Conservation (phyloP, 2,888 invertebrate genomes). For the Lymantria monacha region DNA sequence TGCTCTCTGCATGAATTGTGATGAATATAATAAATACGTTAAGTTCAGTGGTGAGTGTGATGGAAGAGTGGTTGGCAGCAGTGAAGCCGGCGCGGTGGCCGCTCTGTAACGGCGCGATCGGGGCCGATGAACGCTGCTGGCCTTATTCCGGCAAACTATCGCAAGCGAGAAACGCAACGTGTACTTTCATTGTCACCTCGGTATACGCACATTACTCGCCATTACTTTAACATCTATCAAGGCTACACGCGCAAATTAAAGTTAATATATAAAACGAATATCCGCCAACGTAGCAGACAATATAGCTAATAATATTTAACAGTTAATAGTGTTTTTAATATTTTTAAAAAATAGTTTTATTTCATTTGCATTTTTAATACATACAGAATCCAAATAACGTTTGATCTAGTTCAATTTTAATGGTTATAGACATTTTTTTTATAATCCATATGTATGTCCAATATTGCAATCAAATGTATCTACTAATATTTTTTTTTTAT, state of each 20-base stretch:
- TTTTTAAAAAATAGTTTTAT: too few relatives aligned
- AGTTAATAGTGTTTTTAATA: too few relatives aligned
- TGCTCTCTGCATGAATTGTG: too few relatives aligned
- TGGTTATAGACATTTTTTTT: too few relatives aligned
- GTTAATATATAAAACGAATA: too few relatives aligned
- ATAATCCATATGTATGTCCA: too few relatives aligned
- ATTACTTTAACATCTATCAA: constrained; percentile 22
- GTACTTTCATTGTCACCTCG: constrained; percentile 79
- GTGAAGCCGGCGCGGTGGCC: constrained; percentile 36
- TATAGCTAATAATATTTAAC: too few relatives aligned
- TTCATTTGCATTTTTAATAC: too few relatives aligned
- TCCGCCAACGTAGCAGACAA: constrained; percentile 2
- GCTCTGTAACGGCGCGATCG: constrained; percentile 68
- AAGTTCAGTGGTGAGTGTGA: background rate
- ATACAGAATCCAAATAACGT: too few relatives aligned
- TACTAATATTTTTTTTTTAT: too few relatives aligned
- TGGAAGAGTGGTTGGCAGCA: constrained; percentile 8
- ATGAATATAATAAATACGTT: background rate
- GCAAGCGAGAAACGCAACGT: constrained; percentile 72
- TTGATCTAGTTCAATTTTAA: too few relatives aligned
- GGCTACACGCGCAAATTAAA: background rate
- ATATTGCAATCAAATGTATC: too few relatives aligned
- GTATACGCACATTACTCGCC: constrained; percentile 40
- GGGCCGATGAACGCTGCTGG: constrained; percentile 78
- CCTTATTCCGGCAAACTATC: constrained; percentile 76